Base-by-base conservation (phyloP, 2,797 vertebrate species). In the Scyliorhinus canicula region DNA sequence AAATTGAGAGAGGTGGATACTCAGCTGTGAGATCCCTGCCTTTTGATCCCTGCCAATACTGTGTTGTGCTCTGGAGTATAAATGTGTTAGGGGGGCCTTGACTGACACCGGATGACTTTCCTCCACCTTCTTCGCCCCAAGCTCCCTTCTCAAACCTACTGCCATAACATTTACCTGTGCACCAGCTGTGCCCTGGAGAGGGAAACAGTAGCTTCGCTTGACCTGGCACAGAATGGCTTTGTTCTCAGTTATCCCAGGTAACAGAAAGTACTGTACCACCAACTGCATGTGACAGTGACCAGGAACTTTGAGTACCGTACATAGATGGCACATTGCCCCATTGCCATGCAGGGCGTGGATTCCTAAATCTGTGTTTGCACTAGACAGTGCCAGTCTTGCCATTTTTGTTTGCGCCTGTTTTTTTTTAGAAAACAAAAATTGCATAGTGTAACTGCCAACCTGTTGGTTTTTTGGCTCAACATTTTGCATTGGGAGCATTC, bases 231-330 rank as follows among this genome's bases (percentile, higher is more conserved):
- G 26, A 14, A 26, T 65, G n/a, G 60, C 21, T 21, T 26, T 44
- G 60, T 93, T 60, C 55, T 16, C 35, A 90, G 55, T n/a, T 55
- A 57, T 28, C 8, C 35, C 60, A 44, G 57, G n/a, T 65, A 44
- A 91, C 88, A 91, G 88, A 91, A 91, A 63, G 90, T 93, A 63
- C 90, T 93, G 90, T 93, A 67, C 57, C n/a, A 63, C 26, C 6
- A 19, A 65, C 60, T 40, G 35, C 40, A 93, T 65, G 86, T 65
- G 57, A 67, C 9, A 47, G 35, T 21, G 4, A 60, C 57, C 35
- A 93, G n/a, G 90, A 93, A 93, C 60, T 21, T 65, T 60, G 21
- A 40, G 90, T 93, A 67, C 90, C 5, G 60, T 40, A 93, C 90
- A 65, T 52, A 40, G 90, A 65, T 93, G 90, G 35, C 90, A 63